Evolutionary conservation across 2,888 invertebrate species (phyloP).

Genomic region (Apamea crenata): DNA sequence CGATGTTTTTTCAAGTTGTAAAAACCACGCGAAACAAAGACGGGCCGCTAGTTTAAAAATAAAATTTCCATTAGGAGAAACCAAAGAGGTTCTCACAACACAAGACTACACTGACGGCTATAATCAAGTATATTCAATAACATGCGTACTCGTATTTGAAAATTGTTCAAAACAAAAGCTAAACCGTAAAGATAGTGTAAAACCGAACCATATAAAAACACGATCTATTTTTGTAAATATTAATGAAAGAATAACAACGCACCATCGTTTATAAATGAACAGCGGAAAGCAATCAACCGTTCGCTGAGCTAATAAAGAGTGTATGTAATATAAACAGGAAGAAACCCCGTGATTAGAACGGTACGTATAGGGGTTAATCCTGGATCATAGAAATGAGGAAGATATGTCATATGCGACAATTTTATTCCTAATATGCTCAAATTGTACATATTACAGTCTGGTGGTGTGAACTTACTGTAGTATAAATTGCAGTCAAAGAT

Average conservation of each 20-base stretch:
- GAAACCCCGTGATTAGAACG: constrained; percentile 4
- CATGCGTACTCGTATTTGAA: neutral
- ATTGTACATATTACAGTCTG: neutral
- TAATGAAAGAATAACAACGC: constrained; percentile 11
- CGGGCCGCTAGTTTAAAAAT: neutral
- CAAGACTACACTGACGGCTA: neutral
- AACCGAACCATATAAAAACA: neutral
- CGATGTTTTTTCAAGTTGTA: too few species aligned
- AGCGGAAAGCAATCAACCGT: constrained; percentile 25
- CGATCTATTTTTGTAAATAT: neutral
- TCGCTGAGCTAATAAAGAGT: constrained; percentile 3
- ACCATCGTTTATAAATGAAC: constrained; percentile 6
- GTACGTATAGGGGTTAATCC: neutral
- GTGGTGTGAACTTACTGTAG: too few species aligned
- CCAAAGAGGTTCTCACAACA: neutral
- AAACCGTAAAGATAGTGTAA: too few species aligned
- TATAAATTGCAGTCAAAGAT: neutral
- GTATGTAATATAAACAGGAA: constrained; percentile 11
- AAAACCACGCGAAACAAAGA: too few species aligned
- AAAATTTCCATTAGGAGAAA: neutral
- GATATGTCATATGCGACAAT: neutral
- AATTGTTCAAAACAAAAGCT: constrained; percentile 1
- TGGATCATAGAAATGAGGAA: neutral
- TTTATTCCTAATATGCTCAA: neutral
- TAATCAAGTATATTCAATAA: neutral